Evolutionary conservation across 1,140 invertebrate species (phyloP).

Genomic region (Sinella curviseta): DNA sequence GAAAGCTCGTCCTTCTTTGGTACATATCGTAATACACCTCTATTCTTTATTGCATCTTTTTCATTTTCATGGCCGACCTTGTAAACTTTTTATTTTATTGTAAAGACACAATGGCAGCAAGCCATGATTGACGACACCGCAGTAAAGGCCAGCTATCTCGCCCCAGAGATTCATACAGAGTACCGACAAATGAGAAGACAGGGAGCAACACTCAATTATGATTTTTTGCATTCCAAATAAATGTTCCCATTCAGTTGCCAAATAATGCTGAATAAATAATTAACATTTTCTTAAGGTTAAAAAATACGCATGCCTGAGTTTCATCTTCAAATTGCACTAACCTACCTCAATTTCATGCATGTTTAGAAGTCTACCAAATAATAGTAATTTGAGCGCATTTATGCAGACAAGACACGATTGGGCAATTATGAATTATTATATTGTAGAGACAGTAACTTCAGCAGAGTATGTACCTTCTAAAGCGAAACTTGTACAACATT

Average conservation of each 20-base stretch:
- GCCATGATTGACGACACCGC: neutral
- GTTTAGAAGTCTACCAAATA: too few species aligned
- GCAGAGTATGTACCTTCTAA: too few species aligned
- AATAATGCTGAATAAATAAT: too few species aligned
- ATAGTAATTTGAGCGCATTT: too few species aligned
- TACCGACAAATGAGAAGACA: neutral
- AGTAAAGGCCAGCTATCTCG: neutral
- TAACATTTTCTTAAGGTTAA: too few species aligned
- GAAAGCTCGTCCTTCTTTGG: neutral
- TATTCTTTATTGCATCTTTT: neutral
- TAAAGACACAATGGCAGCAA: neutral
- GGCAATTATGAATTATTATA: too few species aligned
- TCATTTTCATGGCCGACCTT: neutral
- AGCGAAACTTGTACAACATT: too few species aligned
- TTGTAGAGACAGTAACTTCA: too few species aligned
- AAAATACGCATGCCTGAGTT: too few species aligned
- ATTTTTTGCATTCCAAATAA: neutral
- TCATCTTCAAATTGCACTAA: too few species aligned
- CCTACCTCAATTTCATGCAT: too few species aligned
- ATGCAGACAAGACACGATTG: too few species aligned
- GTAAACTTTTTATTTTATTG: neutral
- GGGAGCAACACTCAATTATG: neutral
- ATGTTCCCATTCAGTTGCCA: neutral
- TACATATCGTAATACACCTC: neutral
- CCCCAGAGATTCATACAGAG: neutral